Base-by-base conservation (phyloP, 1,140 invertebrate species). In the Bombus breviceps region DNA sequence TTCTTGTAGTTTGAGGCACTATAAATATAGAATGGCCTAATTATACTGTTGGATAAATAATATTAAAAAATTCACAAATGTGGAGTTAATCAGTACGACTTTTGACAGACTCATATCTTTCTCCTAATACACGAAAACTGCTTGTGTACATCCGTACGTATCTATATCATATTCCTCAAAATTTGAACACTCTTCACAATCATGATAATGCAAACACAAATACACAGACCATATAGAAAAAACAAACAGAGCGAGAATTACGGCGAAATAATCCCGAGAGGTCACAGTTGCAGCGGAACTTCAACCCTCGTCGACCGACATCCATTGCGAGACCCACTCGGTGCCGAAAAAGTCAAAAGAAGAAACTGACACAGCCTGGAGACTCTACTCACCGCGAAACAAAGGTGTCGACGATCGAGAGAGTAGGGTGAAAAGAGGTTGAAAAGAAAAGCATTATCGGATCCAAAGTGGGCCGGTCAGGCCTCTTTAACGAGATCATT, bases 401-500 rank as follows among this genome's bases (percentile, higher is more conserved):
- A 85, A 84, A 62, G 43, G 57, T 28, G 9, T 41, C 59, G 43
- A 62, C 1, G 41, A 66, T 68, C 39, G 41, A 53, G 22, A 69
- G 72, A 62, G n/a, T 72, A 76, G 41, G 83, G 88, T 90, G 77
- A 84, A 91, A 92, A 89, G 86, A 77, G 90, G 88, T 4, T 32
- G 39, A 62, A 72, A 83, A 88, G 72, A 86, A 86, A 82, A n/a
- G 86, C 73, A 81, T 88, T 88, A 88, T 76, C 86, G 86, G 15
- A 22, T n/a, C 78, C 78, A 76, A 81, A 88, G 83, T 80, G 77
- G 71, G 59, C 39, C 72, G 73, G 68, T 81, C 77, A 81, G 84
- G 84, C 62, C 84, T 81, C 86, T 86, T 88, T 86, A 81, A 86
- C 76, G 77, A 81, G 83, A 81, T 85, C 73, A 84, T 84, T 87